A percentile compares a stretch with the other conserved stretches of the same genome.
Evolutionary conservation across 1,140 invertebrate species (phyloP).

Genomic region (Ectropis grisescens): DNA sequence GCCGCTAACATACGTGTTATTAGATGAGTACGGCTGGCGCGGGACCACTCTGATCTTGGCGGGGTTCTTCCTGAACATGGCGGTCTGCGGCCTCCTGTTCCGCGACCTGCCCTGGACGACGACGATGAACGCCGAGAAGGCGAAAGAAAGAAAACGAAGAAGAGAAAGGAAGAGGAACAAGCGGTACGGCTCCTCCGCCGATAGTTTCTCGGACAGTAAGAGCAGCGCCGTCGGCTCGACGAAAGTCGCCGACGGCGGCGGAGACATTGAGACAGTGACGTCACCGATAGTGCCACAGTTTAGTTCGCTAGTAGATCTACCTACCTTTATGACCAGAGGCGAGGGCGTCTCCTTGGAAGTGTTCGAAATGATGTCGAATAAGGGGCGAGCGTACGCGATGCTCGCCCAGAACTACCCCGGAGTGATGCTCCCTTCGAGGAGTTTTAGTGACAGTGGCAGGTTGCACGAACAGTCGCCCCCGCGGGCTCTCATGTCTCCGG

Average conservation of each 20-base stretch:
- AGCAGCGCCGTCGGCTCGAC: conserved; percentile 73
- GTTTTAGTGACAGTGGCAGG: conserved; percentile 78
- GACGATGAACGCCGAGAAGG: conserved; percentile 73
- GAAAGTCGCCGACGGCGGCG: conserved; percentile 38
- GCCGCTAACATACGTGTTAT: conserved; percentile 82
- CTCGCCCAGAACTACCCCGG: conserved; percentile 82
- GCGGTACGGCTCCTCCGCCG: conserved; percentile 73
- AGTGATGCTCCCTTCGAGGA: conserved; percentile 77
- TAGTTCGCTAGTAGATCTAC: conserved; percentile 84
- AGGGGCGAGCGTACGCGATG: conserved; percentile 79
- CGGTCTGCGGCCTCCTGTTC: conserved; percentile 89
- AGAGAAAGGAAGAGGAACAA: conserved; percentile 73
- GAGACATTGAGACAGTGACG: conserved; percentile 45
- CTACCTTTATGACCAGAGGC: conserved; percentile 84
- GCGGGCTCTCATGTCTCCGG: conserved; percentile 40
- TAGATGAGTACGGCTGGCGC: conserved; percentile 88
- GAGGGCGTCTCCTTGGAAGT: conserved; percentile 83
- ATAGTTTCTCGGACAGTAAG: conserved; percentile 78
- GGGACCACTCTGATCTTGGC: conserved; percentile 86
- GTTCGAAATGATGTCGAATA: conserved; percentile 78
- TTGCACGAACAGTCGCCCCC: conserved; percentile 63
- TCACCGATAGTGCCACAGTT: conserved; percentile 71
- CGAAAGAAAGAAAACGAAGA: conserved; percentile 73
- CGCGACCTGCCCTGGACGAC: conserved; percentile 84
- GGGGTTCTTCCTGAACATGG: conserved; percentile 88